Evolutionary conservation across 2,113 vertebrate species (phyloP), one percentile per base, ranked within the genome.

Genomic region (Percina caprodes): DNA sequence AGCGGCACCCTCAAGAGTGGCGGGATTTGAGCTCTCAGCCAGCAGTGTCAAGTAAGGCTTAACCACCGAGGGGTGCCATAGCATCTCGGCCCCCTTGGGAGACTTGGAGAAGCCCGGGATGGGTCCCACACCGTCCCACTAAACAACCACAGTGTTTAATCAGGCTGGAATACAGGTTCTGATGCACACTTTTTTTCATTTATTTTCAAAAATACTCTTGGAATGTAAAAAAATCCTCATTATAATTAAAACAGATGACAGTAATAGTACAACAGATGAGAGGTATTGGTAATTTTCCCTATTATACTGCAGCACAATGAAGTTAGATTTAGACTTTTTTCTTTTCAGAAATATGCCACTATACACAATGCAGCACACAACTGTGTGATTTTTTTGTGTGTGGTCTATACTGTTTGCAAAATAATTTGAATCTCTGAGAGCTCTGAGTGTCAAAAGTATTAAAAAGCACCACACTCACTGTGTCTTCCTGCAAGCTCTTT

Each of bases 61-160:
- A 21, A 99, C 98, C 85, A 99, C 98, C 0, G 98, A 96, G 0
- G 98, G 98, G 91, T 99, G 98, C 98, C 98, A 99, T 5, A 99
- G 93, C 97, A 99, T 98, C 93, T 99, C 98, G 49, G 97, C 97
- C 0, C 98, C 98, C 85, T 97, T 98, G 6, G 98, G 98, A 84
- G 97, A 96, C 91, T 99, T 97, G 6, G 98, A 98, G 84, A 99
- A 96, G 63, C 98, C 98, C 0, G 98, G 98, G 73, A 99, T 99
- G 26, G 98, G 98, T 62, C 98, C 98, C 15, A 99, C 98, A 51
- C 98, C 98, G 46, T 99, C 98, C 98, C 98, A 99, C 98, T 99
- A 90, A 56, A 80, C 54, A 80, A 84, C 5, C 14, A 74, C 59
- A 77, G 60, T 18, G 12, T 70, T 68, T 39, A 56, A 33, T 79